phyloP scores from a whole-genome alignment of 1,140 invertebrate genomes.

The Zaprionus inermis region DNA sequence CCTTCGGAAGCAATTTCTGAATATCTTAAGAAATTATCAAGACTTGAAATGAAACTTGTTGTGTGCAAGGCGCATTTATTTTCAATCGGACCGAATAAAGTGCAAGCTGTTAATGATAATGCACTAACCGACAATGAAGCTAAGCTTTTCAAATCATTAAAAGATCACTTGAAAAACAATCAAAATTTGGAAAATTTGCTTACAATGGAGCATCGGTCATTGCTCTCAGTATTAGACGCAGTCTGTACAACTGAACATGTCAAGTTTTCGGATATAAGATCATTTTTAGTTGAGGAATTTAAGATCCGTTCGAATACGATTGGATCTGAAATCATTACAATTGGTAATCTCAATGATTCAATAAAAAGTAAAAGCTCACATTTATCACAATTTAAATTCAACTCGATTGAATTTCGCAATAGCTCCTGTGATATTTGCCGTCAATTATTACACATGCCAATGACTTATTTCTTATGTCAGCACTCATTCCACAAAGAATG shows the following conservation, averaged over 20 bases:
- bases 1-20: constrained; percentile 22
- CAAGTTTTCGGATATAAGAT: constrained; percentile 32
- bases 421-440: constrained; percentile 60
- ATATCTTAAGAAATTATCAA: constrained; percentile 33
- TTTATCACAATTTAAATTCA: constrained; percentile 41
- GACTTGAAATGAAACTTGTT: constrained; percentile 45
- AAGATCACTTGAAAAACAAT: constrained; percentile 27
- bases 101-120: constrained; percentile 1
- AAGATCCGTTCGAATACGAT: constrained; percentile 4
- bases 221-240: constrained; percentile 53
- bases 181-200: constrained; percentile 11
- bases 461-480: constrained; percentile 68
- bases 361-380: constrained; percentile 23
- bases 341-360: constrained; percentile 34
- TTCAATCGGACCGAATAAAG: constrained; percentile 8
- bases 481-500: constrained; percentile 71
- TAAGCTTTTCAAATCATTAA: constrained; percentile 21
- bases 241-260: constrained; percentile 21
- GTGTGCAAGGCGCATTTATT: constrained; percentile 52
- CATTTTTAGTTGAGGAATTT: constrained; percentile 35
- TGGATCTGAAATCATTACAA: constrained; percentile 10
- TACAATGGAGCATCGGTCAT: constrained; percentile 25
- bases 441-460: constrained; percentile 48
- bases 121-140: neutral
- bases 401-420: constrained; percentile 70